Evolutionary conservation across 2,888 invertebrate genomes (phyloP), one percentile per base, ranked within the genome.

Genomic region (Priocnemis perturbator): DNA sequence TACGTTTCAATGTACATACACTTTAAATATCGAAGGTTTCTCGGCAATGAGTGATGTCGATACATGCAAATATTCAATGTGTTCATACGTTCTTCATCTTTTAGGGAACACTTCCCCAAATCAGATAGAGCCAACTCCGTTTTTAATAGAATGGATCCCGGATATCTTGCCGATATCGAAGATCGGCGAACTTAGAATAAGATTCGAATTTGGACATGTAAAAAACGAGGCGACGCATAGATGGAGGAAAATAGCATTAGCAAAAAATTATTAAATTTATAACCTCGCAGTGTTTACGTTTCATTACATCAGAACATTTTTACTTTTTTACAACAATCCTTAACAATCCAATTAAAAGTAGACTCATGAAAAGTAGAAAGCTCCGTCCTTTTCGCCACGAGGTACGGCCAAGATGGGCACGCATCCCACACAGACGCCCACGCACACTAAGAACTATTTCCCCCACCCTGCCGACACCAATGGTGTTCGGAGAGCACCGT

Each of bases 141-240:
- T 95, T 83, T 89, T 93, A 30, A 92, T 96, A 53, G 94, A 95
- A 85, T 96, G 95, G 95, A 93, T 93, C 68, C 94, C 95, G 0
- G 93, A 94, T 83, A 92, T 94, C 64, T 90, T 94, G 61, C 93
- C 93, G 5, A 90, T 91, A 73, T 93, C 93, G 45, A 92, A 93
- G 79, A 93, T 95, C 73, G 95, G 95, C 7, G 93, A 95, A 84
- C 89, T 96, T 67, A 91, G 93, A 72, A 91, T 96, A 64, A 92
- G 92, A 76, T 95, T 95, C 85, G 93, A 94, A 84, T 93, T 93
- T 85, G 94, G 94, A 53, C 93, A 92, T 83, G 92, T 91, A 83
- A 91, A 91, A 82, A 92, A 91, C 81, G 91, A 91, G 26, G 88
- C 86, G 9, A 79, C 79, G 4, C 86, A 84, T 53, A 83, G 80